Conservation (phyloP, 2,888 invertebrate genomes). For the Lasioglossum leucozonium region DNA sequence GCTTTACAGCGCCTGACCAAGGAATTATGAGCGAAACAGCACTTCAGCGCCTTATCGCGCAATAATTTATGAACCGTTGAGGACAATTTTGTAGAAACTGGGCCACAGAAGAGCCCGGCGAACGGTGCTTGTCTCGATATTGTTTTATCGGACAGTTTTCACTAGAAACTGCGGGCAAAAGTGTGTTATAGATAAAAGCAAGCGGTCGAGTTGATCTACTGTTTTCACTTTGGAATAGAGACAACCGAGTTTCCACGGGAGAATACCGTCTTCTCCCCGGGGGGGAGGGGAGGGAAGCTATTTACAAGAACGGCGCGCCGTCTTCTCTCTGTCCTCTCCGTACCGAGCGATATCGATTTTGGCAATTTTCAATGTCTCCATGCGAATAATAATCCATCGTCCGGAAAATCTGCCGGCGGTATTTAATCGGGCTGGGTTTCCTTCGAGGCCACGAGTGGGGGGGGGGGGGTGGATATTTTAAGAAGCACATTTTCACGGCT, state of each 20-base stretch:
- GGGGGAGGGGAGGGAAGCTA: conserved; percentile 13
- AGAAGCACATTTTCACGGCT: conserved; percentile 7
- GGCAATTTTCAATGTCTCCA: background rate
- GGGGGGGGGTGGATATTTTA: background rate
- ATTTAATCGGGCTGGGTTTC: background rate
- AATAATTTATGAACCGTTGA: conserved; percentile 47
- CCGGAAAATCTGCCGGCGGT: background rate
- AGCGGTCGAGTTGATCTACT: conserved; percentile 66
- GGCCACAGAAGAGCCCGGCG: background rate
- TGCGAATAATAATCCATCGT: conserved; percentile 1
- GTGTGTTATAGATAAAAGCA: conserved; percentile 48
- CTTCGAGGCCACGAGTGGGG: background rate
- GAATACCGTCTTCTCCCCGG: conserved; percentile 38
- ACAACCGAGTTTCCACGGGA: conserved; percentile 51
- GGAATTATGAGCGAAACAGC: background rate
- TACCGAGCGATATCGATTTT: conserved; percentile 20
- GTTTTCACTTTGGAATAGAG: conserved; percentile 62
- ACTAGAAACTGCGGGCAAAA: conserved; percentile 32
- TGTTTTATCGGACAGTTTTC: conserved; percentile 64
- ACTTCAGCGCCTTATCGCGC: conserved; percentile 5
- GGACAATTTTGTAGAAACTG: background rate
- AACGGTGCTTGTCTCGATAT: conserved; percentile 56
- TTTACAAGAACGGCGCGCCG: conserved; percentile 11
- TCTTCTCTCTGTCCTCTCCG: conserved; percentile 6
- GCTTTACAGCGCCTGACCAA: background rate